Evolutionary conservation across 2,113 vertebrate species (phyloP).

Genomic region (Atractosteus spatula): DNA sequence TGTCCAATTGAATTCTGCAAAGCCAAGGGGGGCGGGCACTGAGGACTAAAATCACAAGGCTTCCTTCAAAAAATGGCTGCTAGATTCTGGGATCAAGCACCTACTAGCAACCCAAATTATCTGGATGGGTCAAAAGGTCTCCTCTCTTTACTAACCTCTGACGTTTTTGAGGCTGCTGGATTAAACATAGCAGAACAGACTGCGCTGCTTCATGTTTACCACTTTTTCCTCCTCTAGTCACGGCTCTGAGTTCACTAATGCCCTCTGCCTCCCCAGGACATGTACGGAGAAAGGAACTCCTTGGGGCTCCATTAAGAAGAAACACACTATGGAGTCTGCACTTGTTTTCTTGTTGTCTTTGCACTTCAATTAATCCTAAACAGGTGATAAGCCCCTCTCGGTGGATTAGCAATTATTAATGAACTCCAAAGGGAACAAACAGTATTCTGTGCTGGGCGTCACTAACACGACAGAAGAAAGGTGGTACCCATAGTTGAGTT

Average conservation of each 20-base stretch:
- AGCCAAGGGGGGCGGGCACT: no score
- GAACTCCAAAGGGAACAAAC: background rate
- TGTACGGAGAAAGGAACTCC: background rate
- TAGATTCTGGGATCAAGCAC: no score
- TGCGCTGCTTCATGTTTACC: no score
- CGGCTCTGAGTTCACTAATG: background rate
- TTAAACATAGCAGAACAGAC: no score
- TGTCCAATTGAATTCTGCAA: no score
- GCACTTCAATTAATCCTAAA: conserved; percentile 12
- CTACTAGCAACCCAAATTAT: no score
- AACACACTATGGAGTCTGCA: background rate
- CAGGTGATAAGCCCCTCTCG: conserved; percentile 3
- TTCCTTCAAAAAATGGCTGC: no score
- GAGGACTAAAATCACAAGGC: no score
- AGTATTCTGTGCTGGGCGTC: background rate
- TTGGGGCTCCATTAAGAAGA: background rate
- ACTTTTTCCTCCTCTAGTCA: no score
- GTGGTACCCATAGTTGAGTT: background rate
- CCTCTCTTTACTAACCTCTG: no score
- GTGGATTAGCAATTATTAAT: conserved; percentile 10
- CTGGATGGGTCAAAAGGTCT: no score
- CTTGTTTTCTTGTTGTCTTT: conserved; percentile 7
- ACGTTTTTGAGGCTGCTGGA: no score
- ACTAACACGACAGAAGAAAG: background rate
- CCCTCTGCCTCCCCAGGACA: background rate